Evolutionary conservation across 2,888 invertebrate species (phyloP).

Genomic region (Drosophila macrospina): DNA sequence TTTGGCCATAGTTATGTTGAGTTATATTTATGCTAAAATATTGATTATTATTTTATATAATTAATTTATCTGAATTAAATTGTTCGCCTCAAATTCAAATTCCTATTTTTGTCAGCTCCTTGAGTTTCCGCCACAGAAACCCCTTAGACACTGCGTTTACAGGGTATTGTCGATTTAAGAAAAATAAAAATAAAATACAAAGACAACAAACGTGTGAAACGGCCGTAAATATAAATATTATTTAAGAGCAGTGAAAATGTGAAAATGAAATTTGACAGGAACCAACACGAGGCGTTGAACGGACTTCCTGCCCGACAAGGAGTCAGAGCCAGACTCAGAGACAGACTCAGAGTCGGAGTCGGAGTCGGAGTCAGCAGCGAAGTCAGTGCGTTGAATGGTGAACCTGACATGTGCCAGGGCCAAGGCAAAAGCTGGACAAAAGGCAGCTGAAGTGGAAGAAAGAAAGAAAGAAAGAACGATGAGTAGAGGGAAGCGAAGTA

Average conservation of each 20-base stretch:
- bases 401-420: conserved; percentile 34
- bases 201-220: conserved; percentile 21
- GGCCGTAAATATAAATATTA: conserved; percentile 57
- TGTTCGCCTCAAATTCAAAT: too few species aligned
- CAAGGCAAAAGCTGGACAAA: conserved; percentile 2
- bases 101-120: too few species aligned
- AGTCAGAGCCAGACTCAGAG: neutral
- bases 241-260: conserved; percentile 48
- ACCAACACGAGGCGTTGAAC: conserved; percentile 39
- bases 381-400: conserved; percentile 9
- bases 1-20: too few species aligned
- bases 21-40: neutral
- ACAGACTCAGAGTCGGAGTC: too few species aligned
- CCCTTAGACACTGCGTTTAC: neutral
- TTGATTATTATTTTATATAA: too few species aligned
- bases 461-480: neutral
- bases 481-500: too few species aligned
- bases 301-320: conserved; percentile 14
- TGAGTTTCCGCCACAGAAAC: too few species aligned
- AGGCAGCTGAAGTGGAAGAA: neutral
- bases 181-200: too few species aligned
- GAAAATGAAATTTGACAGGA: conserved; percentile 65
- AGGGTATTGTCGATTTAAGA: conserved; percentile 10
- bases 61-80: too few species aligned
- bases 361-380: too few species aligned